Evolutionary conservation across 2,888 invertebrate genomes (phyloP).

Genomic region (Zonitis immaculata): DNA sequence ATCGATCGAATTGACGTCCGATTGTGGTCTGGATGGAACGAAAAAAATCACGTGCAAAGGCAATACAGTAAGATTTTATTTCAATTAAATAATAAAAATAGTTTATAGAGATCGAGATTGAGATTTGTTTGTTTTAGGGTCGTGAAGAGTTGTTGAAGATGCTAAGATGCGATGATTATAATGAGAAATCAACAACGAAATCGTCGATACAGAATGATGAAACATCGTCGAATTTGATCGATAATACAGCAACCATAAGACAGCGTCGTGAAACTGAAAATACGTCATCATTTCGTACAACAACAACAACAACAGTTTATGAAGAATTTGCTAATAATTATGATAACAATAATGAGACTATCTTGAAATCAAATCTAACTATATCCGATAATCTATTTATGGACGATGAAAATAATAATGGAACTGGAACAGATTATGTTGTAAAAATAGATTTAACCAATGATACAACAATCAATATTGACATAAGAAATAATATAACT

Average conservation of each 20-base stretch:
- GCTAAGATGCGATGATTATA: slow-evolving; percentile 52
- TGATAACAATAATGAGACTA: slow-evolving; percentile 3
- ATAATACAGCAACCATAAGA: slow-evolving; percentile 43
- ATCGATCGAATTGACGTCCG: slow-evolving; percentile 68
- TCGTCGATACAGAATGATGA: slow-evolving; percentile 15
- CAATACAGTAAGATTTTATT: slow-evolving; percentile 57
- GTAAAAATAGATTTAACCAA: slow-evolving; percentile 1
- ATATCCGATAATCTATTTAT: slow-evolving; percentile 22
- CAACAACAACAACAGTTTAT: neutral
- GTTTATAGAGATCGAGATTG: neutral
- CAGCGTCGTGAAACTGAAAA: slow-evolving; percentile 48
- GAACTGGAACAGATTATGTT: slow-evolving; percentile 12
- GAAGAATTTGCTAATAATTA: slow-evolving; percentile 5
- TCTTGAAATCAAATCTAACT: slow-evolving; percentile 33
- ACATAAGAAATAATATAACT: slow-evolving; percentile 41
- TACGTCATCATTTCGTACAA: no score
- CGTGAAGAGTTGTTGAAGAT: slow-evolving; percentile 58
- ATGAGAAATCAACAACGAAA: slow-evolving; percentile 32
- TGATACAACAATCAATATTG: slow-evolving; percentile 2
- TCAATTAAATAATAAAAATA: neutral
- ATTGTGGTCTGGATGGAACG: slow-evolving; percentile 70
- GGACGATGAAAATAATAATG: slow-evolving; percentile 20
- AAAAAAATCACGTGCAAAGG: slow-evolving; percentile 70
- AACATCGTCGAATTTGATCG: slow-evolving; percentile 41
- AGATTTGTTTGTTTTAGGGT: slow-evolving; percentile 47